Evolutionary conservation across 2,888 invertebrate species (phyloP).

Genomic region (Masnerella sp.): DNA sequence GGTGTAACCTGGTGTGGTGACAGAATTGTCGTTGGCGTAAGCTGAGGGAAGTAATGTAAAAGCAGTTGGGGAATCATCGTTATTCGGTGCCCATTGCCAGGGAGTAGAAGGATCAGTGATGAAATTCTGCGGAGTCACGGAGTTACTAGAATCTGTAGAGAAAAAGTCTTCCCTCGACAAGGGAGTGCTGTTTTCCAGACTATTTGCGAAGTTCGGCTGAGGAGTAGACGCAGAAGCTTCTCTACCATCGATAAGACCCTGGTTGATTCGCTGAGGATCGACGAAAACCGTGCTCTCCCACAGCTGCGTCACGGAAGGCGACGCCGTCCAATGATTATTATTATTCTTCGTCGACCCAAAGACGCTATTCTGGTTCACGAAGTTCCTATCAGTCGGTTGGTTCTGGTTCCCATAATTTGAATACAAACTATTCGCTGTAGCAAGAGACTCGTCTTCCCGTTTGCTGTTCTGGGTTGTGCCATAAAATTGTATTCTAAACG

Average conservation of each 20-base stretch:
- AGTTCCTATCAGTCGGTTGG: slow-evolving; percentile 55
- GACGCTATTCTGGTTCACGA: slow-evolving; percentile 41
- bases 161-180: slow-evolving; percentile 59
- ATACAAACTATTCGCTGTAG: slow-evolving; percentile 68
- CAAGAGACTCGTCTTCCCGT: slow-evolving; percentile 62
- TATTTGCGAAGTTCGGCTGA: slow-evolving; percentile 56
- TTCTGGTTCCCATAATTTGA: slow-evolving; percentile 65
- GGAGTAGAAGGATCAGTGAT: slow-evolving; percentile 69
- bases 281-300: slow-evolving; percentile 85
- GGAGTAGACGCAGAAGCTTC: slow-evolving; percentile 68
- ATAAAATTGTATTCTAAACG: slow-evolving; percentile 70
- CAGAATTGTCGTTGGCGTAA: slow-evolving; percentile 66
- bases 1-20: slow-evolving; percentile 69
- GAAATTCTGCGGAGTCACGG: slow-evolving; percentile 68
- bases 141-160: slow-evolving; percentile 67
- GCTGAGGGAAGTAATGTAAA: slow-evolving; percentile 71
- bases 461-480: slow-evolving; percentile 63
- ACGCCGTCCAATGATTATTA: slow-evolving; percentile 78
- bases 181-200: slow-evolving; percentile 64
- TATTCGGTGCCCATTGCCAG: slow-evolving; percentile 69
- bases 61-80: slow-evolving; percentile 72
- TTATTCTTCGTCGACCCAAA: slow-evolving; percentile 61
- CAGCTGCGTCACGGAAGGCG: slow-evolving; percentile 80
- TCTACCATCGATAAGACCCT: slow-evolving; percentile 79
- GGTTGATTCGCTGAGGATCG: slow-evolving; percentile 86